phyloP scores from a whole-genome alignment of 2,113 vertebrate species.

The Diadophis punctatus region DNA sequence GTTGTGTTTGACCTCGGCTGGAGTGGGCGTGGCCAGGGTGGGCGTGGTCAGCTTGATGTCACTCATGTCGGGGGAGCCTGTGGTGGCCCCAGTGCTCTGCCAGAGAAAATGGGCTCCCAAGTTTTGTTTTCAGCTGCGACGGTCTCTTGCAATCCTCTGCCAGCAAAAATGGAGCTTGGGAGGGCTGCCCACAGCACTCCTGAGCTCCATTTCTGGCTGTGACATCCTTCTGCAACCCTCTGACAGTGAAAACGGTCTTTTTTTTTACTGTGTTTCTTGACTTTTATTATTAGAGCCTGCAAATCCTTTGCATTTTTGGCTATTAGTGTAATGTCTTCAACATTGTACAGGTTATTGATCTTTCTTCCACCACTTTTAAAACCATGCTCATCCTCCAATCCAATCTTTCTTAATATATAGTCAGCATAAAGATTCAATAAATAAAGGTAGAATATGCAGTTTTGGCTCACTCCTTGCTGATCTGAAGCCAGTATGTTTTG shows the following conservation, averaged over 20 bases:
- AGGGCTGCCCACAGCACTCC: too few species aligned
- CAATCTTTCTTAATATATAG: neutral
- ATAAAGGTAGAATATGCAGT: neutral
- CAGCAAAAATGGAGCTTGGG: too few species aligned
- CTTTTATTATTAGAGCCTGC: neutral
- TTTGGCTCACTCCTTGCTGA: neutral
- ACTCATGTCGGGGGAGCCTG: too few species aligned
- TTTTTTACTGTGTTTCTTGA: neutral
- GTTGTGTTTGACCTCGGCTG: too few species aligned
- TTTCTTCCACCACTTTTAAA: neutral
- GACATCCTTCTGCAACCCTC: too few species aligned
- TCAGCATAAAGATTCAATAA: neutral
- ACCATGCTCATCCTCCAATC: neutral
- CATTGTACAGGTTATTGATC: neutral
- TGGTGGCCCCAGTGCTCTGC: too few species aligned
- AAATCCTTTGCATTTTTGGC: neutral
- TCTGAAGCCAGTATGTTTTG: neutral
- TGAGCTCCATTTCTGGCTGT: too few species aligned
- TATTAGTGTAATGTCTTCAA: neutral
- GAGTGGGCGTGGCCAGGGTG: too few species aligned
- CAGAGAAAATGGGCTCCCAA: too few species aligned
- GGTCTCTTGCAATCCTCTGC: too few species aligned
- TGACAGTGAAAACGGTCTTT: neutral
- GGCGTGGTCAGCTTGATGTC: too few species aligned
- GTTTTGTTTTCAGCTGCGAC: too few species aligned